Percentiles rank a stretch among this genome's conserved stretches.
Conservation (phyloP, 2,888 invertebrate genomes). For the Metallyticus violacea region DNA sequence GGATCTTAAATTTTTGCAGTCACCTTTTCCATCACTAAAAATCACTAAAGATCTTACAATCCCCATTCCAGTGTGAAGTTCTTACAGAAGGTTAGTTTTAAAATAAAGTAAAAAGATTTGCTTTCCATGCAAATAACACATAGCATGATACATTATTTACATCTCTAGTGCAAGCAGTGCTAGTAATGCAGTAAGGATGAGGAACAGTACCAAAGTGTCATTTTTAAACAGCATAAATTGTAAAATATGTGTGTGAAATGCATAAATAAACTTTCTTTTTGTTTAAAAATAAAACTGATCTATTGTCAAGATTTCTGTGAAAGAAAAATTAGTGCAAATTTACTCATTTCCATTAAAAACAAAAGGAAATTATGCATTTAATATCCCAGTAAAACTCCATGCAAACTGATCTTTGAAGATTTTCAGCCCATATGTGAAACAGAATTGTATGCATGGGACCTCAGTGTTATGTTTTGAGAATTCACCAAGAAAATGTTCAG, state of each 20-base stretch:
- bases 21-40: neutral
- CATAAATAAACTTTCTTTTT: neutral
- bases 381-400: neutral
- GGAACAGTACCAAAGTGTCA: neutral
- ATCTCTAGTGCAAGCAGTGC: neutral
- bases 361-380: neutral
- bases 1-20: neutral
- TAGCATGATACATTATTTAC: neutral
- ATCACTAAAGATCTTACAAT: neutral
- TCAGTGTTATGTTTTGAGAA: neutral
- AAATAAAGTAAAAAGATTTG: neutral
- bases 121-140: neutral
- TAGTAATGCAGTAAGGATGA: neutral
- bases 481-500: neutral
- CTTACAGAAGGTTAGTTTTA: neutral
- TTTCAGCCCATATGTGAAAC: neutral
- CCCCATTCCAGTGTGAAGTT: neutral
- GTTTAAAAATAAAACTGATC: neutral
- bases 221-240: neutral
- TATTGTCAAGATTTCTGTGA: neutral
- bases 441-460: neutral
- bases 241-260: neutral
- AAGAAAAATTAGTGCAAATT: neutral
- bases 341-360: neutral
- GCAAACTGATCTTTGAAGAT: neutral